Evolutionary conservation across 1,140 invertebrate genomes (phyloP).

Genomic region (Probaryconus sp.): DNA sequence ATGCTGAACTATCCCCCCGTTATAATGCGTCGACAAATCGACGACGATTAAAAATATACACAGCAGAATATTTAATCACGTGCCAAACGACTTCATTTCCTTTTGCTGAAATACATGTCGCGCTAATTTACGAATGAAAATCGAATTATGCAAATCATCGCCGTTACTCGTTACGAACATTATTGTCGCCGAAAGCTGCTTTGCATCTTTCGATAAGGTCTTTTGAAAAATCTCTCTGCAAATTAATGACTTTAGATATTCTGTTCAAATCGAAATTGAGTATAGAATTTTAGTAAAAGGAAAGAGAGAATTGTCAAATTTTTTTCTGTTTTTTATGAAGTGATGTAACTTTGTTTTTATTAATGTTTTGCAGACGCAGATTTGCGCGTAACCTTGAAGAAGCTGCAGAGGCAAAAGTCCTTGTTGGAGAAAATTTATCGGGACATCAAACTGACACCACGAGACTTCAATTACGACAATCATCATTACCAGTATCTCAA

Average conservation of each 20-base stretch:
- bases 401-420: constrained; percentile 81
- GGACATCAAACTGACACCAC: constrained; percentile 83
- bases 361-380: constrained; percentile 78
- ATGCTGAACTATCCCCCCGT: constrained; percentile 32
- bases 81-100: constrained; percentile 19
- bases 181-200: background rate
- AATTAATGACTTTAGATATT: too few species aligned
- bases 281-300: too few species aligned
- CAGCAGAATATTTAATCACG: constrained; percentile 45
- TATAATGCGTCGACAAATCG: constrained; percentile 45
- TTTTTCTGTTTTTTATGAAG: too few species aligned
- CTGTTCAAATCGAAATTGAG: too few species aligned
- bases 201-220: constrained; percentile 12
- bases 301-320: constrained; percentile 7
- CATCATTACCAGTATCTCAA: constrained; percentile 90
- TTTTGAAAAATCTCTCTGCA: background rate
- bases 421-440: constrained; percentile 83
- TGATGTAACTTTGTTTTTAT: constrained; percentile 4
- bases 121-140: constrained; percentile 34
- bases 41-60: constrained; percentile 56
- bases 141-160: constrained; percentile 41
- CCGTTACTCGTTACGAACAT: constrained; percentile 13
- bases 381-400: constrained; percentile 79
- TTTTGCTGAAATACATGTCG: constrained; percentile 13
- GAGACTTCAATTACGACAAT: constrained; percentile 88